Evolutionary conservation across 2,797 vertebrate genomes (phyloP).

Genomic region (Diglossa cyanea): DNA sequence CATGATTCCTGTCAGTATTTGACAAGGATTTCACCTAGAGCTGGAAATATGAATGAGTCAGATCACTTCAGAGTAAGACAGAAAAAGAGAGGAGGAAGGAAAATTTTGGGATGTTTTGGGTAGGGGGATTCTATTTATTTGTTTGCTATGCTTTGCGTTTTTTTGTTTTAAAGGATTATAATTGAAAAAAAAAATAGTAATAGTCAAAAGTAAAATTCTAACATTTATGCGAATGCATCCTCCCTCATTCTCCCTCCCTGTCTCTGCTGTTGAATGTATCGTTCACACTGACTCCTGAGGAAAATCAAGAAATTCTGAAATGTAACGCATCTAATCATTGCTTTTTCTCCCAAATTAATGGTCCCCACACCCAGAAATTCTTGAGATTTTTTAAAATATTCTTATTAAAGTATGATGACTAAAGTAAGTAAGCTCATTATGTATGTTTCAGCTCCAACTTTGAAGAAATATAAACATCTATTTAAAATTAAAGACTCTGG

Average conservation of each 20-base stretch:
- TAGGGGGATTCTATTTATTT: neutral
- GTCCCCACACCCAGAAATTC: fast-evolving
- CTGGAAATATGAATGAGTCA: neutral
- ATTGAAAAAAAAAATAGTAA: neutral
- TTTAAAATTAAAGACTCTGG: neutral
- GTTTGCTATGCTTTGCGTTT: fast-evolving
- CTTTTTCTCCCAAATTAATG: neutral
- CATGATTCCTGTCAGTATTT: neutral
- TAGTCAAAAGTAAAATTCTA: neutral
- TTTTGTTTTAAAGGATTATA: neutral
- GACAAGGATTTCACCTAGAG: neutral
- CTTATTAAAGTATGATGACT: neutral
- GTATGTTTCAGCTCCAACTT: neutral
- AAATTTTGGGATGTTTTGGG: neutral
- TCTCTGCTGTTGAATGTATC: neutral
- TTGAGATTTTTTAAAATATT: neutral
- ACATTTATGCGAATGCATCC: neutral
- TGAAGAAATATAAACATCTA: neutral
- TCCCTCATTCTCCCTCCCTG: neutral
- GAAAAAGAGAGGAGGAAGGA: neutral
- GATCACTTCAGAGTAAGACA: neutral
- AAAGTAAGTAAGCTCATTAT: neutral
- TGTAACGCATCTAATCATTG: neutral
- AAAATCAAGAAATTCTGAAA: neutral
- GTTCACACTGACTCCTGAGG: neutral